phyloP scores from a whole-genome alignment of 2,797 vertebrate species.

The Macropodus opercularis region DNA sequence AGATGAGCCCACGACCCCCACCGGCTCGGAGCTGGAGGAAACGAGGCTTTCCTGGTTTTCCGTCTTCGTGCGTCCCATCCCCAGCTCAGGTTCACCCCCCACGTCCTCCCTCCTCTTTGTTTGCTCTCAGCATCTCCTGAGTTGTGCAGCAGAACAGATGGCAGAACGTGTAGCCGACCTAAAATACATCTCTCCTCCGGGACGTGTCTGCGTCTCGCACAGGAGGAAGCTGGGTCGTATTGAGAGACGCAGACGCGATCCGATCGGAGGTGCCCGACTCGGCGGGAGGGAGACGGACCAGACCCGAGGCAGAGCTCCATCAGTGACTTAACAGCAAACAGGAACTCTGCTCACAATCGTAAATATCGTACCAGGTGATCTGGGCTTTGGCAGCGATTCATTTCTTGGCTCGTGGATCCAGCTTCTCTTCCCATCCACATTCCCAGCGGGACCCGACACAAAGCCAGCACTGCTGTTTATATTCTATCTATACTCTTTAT shows the following conservation, averaged over 20 bases:
- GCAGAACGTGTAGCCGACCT: conserved; percentile 77
- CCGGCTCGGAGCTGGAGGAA: too few relatives aligned
- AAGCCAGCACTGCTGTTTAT: conserved; percentile 54
- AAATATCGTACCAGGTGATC: conserved; percentile 55
- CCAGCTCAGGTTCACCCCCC: conserved; percentile 23
- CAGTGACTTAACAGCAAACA: conserved; percentile 41
- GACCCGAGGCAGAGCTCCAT: conserved; percentile 26
- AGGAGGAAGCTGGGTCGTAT: conserved; percentile 52
- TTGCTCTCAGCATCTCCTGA: conserved; percentile 49
- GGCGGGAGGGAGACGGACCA: background rate
- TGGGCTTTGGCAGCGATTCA: conserved; percentile 40
- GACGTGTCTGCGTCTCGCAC: conserved; percentile 62
- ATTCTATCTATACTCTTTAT: conserved; percentile 48
- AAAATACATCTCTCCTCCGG: conserved; percentile 73
- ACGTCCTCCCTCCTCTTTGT: conserved; percentile 11
- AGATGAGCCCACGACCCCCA: too few relatives aligned
- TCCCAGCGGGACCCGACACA: conserved; percentile 34
- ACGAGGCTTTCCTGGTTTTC: too few relatives aligned
- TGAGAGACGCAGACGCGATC: conserved; percentile 45
- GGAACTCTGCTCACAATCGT: conserved; percentile 37
- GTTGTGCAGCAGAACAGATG: conserved; percentile 75
- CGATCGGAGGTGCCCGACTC: conserved; percentile 34
- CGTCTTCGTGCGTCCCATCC: conserved; percentile 5
- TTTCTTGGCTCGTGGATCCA: conserved; percentile 42
- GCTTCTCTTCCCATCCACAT: conserved; percentile 34